Evolutionary conservation across 92 coral and sea anemone genomes (phyloP).

Genomic region (Pocillopora grandis): DNA sequence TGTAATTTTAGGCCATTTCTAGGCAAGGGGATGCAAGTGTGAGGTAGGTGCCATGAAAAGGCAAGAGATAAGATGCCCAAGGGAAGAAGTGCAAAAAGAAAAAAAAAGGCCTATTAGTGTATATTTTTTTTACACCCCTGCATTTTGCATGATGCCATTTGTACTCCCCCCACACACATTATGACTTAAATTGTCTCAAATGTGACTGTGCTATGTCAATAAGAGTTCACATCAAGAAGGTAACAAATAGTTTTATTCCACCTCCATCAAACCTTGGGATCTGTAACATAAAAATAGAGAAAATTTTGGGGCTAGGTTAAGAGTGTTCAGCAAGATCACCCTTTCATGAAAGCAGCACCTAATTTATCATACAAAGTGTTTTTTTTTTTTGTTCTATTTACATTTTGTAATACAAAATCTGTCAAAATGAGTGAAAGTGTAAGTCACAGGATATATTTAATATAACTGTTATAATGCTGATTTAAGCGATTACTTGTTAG

Average conservation of each 20-base stretch:
- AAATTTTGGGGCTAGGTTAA: neutral
- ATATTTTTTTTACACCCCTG: too few species aligned
- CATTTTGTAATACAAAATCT: neutral
- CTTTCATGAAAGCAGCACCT: neutral
- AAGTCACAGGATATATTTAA: too few species aligned
- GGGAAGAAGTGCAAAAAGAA: neutral
- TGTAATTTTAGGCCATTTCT: too few species aligned
- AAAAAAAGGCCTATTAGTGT: neutral
- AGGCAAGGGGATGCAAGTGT: too few species aligned
- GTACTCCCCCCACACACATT: too few species aligned
- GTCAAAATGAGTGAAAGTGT: neutral
- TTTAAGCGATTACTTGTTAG: too few species aligned
- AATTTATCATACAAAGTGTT: neutral
- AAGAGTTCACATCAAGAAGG: neutral
- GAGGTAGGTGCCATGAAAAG: too few species aligned
- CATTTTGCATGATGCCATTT: too few species aligned
- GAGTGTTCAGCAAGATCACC: neutral
- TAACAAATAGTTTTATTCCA: neutral
- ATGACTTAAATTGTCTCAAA: too few species aligned
- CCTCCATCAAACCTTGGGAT: neutral
- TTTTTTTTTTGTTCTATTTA: neutral
- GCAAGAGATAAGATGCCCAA: too few species aligned
- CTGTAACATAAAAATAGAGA: slow-evolving; percentile 21
- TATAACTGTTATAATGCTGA: too few species aligned
- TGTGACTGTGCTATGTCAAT: too few species aligned